Evolutionary conservation across 2,797 vertebrate species (phyloP).

Genomic region (Hypotaenidia okinawae): DNA sequence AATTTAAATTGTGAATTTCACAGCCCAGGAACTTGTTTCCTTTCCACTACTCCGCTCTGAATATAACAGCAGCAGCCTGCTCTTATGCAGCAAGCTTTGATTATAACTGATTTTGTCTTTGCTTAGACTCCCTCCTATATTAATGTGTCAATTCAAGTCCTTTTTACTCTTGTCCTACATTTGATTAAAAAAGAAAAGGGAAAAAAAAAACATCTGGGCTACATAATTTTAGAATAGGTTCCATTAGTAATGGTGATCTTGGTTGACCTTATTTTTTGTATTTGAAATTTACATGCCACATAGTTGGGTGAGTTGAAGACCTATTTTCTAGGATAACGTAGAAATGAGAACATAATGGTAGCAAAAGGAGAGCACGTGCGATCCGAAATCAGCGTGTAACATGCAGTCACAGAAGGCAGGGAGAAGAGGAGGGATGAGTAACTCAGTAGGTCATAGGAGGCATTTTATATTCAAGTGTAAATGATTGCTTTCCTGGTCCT

Average conservation of each 20-base stretch:
- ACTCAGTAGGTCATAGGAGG: background rate
- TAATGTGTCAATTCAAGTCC: slow-evolving; percentile 57
- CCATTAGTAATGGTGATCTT: slow-evolving; percentile 23
- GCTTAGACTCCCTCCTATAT: slow-evolving; percentile 9
- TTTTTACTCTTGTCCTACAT: slow-evolving; percentile 64
- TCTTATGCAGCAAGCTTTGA: slow-evolving; percentile 12
- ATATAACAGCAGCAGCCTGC: background rate
- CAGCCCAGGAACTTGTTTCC: background rate
- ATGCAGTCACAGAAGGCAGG: background rate
- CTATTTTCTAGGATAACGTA: slow-evolving; percentile 22
- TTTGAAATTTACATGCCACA: background rate
- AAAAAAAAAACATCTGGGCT: slow-evolving; percentile 34
- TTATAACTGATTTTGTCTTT: slow-evolving; percentile 32
- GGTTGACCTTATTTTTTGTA: slow-evolving; percentile 45
- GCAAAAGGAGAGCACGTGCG: background rate
- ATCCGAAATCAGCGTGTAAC: background rate
- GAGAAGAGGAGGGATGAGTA: background rate
- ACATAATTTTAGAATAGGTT: slow-evolving; percentile 57
- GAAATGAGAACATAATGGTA: background rate
- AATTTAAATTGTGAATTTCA: background rate
- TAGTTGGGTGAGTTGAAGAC: slow-evolving; percentile 13
- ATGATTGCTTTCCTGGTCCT: background rate
- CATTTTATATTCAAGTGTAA: background rate
- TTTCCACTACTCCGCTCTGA: background rate
- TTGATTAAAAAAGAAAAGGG: slow-evolving; percentile 7